A percentile compares a stretch with the other conserved stretches of the same genome.
Evolutionary conservation across 2,113 vertebrate genomes (phyloP).

Genomic region (Erythrocercus mccallii): DNA sequence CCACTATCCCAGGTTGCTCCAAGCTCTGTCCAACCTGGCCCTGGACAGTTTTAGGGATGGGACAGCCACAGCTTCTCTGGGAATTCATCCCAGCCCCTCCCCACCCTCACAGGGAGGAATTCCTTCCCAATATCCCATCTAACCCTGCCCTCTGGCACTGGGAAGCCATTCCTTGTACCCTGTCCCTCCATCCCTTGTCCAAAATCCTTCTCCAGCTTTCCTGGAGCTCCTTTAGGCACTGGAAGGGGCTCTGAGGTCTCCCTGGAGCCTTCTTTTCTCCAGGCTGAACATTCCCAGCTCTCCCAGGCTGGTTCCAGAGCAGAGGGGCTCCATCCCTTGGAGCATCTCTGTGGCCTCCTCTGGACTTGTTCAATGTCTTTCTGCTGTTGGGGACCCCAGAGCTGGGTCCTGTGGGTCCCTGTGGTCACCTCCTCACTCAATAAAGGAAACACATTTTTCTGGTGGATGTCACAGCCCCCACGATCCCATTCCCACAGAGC

Average conservation of each 20-base stretch:
- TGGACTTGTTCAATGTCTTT: fast-evolving
- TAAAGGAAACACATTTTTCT: background rate
- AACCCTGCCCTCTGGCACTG: background rate
- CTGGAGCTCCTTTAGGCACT: fast-evolving
- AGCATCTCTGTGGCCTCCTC: background rate
- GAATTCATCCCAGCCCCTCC: fast-evolving
- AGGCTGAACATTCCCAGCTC: background rate
- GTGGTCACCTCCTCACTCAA: fast-evolving
- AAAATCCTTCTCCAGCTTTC: background rate
- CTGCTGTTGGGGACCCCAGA: background rate
- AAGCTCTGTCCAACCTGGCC: fast-evolving
- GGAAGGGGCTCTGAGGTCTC: background rate
- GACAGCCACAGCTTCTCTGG: background rate
- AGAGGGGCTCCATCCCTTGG: background rate
- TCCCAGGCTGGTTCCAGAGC: background rate
- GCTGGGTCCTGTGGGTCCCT: fast-evolving
- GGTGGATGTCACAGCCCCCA: background rate
- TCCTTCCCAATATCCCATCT: background rate
- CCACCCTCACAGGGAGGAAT: fast-evolving
- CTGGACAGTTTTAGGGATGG: background rate
- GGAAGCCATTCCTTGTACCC: background rate
- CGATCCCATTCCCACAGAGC: background rate
- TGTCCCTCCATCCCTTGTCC: fast-evolving
- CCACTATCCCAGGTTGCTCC: background rate
- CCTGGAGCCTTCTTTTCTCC: background rate